Conservation (phyloP, 1,140 invertebrate genomes). For the Colletes gigas region DNA sequence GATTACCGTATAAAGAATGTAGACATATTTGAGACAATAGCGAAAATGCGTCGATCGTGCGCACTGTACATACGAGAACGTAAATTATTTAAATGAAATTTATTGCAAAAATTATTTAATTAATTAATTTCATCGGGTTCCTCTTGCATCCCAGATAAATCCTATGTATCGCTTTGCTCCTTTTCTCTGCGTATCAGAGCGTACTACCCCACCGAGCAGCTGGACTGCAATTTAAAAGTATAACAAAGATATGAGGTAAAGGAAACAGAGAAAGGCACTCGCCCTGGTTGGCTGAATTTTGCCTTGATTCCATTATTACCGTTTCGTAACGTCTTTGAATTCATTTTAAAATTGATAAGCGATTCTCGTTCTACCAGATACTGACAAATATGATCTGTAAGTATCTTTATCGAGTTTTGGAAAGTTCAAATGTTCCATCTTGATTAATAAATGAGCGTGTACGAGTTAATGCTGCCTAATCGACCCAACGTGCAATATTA, state of each 20-base stretch:
- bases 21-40: constrained; percentile 24
- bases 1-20: constrained; percentile 15
- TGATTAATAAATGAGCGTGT: background rate
- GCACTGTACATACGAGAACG: constrained; percentile 62
- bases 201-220: constrained; percentile 78
- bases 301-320: constrained; percentile 26
- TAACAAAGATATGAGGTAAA: constrained; percentile 23
- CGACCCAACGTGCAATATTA: background rate
- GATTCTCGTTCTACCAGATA: background rate
- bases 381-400: background rate
- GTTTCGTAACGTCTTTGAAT: constrained; percentile 38
- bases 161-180: constrained; percentile 35
- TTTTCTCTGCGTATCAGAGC: constrained; percentile 54
- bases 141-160: constrained; percentile 23
- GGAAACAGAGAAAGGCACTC: constrained; percentile 38
- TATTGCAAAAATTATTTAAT: constrained; percentile 67
- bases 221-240: constrained; percentile 74
- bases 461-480: background rate
- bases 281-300: constrained; percentile 52
- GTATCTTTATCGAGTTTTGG: background rate
- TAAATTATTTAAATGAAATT: constrained; percentile 74
- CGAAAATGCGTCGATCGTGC: constrained; percentile 25
- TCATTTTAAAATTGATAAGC: background rate
- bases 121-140: constrained; percentile 45
- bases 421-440: background rate